Evolutionary conservation across 2,797 vertebrate genomes (phyloP), one percentile per base, ranked within the genome.

Genomic region (Pogoniulus pusillus): DNA sequence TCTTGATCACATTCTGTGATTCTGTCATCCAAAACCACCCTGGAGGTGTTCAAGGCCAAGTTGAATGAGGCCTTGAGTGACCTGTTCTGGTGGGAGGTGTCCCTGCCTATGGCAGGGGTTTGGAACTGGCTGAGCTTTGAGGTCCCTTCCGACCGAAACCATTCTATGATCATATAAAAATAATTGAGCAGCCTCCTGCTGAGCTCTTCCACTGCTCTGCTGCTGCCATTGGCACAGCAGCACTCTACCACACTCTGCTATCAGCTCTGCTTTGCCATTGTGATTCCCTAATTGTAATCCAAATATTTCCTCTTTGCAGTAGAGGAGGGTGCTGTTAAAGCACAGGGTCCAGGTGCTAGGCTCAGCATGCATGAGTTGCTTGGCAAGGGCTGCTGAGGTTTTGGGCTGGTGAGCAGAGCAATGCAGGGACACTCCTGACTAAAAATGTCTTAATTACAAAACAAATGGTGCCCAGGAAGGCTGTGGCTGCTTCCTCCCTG

Each of bases 381-480:
- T 96, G 91, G 89, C 92, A 88, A 30, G 34, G 58, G 62, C 80
- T 51, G 71, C 26, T 77, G 75, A 69, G 49, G 54, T 86, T 77
- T 73, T 80, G 90, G 53, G 49, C 65, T 68, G 16, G 49, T 29
- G 57, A 94, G 58, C 77, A 59, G 10, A 68, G 58, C 51, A 49
- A n/a, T 57, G 43, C 47, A 69, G 1, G 1, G 62, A 30, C 47
- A 87, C 43, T 89, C 86, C 76, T 37, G 69, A 35, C 85, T 90
- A 84, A 93, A 87, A 62, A 49, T 30, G 47, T 86, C 91, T 79
- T 95, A 92, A 92, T 94, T 94, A 70, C 30, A 18, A 75, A 82
- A 82, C 72, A 87, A 85, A 95, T n/a, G n/a, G n/a, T n/a, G n/a
- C n/a, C n/a, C n/a, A n/a, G n/a, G n/a, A n/a, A n/a, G n/a, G n/a